phyloP scores from a whole-genome alignment of 2,888 invertebrate genomes.

The Pseudococcus viburni region DNA sequence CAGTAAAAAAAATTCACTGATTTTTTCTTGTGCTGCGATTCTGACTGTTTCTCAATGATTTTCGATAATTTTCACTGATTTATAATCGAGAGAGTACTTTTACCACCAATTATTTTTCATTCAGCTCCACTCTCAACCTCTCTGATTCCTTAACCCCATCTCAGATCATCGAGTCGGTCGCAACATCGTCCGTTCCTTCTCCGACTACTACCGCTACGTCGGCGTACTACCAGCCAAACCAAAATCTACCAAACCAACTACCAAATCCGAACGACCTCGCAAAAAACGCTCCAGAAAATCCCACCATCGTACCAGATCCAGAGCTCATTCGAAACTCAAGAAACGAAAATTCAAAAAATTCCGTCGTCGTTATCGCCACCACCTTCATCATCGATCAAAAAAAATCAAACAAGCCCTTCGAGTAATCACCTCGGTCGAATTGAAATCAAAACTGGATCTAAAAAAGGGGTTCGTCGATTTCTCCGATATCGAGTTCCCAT shows the following conservation, averaged over 20 bases:
- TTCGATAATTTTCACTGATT: too few relatives aligned
- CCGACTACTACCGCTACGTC: conserved; percentile 85
- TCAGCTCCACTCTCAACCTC: neutral
- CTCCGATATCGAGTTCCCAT: conserved; percentile 52
- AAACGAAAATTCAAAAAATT: conserved; percentile 40
- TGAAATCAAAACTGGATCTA: conserved; percentile 48
- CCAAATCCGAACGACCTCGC: conserved; percentile 6
- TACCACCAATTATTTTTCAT: too few relatives aligned
- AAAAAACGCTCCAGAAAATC: conserved; percentile 23
- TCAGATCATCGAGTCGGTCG: conserved; percentile 71
- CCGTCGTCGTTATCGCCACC: neutral
- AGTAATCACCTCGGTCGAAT: conserved; percentile 19
- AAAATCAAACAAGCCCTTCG: conserved; percentile 5
- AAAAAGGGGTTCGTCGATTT: conserved; percentile 51
- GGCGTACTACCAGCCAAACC: conserved; percentile 75
- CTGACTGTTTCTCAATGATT: too few relatives aligned
- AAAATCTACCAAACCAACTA: neutral
- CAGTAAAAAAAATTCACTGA: too few relatives aligned
- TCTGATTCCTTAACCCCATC: neutral
- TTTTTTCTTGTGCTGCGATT: too few relatives aligned
- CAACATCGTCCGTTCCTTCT: conserved; percentile 82
- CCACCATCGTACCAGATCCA: neutral
- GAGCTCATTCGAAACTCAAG: conserved; percentile 18
- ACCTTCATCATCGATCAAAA: neutral
- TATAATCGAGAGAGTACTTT: too few relatives aligned